A percentile compares a stretch with the other conserved stretches of the same genome.
These are phyloP conservation scores for Bicyclus anynana DNA, from an alignment of 1,140 invertebrate species.

Conservation along the genomic window DNA sequence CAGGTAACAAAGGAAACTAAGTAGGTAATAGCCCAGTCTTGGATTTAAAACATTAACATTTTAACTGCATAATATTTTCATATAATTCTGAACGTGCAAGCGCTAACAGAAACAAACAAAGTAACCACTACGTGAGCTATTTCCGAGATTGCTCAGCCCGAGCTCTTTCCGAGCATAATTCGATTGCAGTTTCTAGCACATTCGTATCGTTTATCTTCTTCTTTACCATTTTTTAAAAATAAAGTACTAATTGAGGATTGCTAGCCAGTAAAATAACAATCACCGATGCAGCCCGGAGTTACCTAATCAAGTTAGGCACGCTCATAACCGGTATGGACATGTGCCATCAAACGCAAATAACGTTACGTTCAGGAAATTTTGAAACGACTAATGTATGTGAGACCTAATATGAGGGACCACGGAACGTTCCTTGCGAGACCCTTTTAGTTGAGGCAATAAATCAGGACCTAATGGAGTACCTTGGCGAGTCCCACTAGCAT, in stretches of 20 bases:
- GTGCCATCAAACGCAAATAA: slow-evolving; percentile 39
- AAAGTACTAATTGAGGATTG: too few relatives aligned
- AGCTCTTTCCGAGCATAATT: background rate
- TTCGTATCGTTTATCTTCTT: background rate
- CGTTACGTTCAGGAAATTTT: slow-evolving; percentile 36
- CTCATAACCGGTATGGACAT: slow-evolving; percentile 20
- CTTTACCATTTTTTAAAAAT: too few relatives aligned
- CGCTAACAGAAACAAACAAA: background rate
- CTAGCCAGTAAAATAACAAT: too few relatives aligned
- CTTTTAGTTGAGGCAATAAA: slow-evolving; percentile 62
- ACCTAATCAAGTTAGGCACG: background rate
- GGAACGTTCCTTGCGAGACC: slow-evolving; percentile 45
- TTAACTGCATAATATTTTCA: background rate
- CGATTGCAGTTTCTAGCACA: background rate
- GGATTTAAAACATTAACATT: background rate
- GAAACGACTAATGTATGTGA: slow-evolving; percentile 32
- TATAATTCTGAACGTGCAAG: background rate
- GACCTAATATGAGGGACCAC: slow-evolving; percentile 32
- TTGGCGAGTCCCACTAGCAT: slow-evolving; percentile 31
- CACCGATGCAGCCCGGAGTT: too few relatives aligned
- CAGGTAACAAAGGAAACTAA: too few relatives aligned
- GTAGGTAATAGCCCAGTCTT: too few relatives aligned
- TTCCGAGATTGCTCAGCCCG: background rate
- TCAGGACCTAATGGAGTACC: slow-evolving; percentile 58
- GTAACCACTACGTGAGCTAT: background rate